phyloP scores from a whole-genome alignment of 2,888 invertebrate species.

The Flexamia atlantica region DNA sequence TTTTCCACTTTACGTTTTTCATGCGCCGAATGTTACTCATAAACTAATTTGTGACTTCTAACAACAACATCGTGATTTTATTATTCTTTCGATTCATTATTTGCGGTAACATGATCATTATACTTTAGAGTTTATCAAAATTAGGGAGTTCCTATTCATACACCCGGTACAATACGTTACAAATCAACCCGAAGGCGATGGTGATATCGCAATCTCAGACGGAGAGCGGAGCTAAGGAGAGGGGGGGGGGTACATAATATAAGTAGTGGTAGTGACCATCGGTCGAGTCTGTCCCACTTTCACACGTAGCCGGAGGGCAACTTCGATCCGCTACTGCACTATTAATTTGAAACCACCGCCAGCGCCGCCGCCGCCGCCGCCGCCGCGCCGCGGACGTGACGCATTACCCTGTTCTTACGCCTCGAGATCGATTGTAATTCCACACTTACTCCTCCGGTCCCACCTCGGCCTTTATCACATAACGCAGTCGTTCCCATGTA shows the following conservation, averaged over 20 bases:
- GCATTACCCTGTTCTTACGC: slow-evolving; percentile 28
- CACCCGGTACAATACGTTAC: too few relatives aligned
- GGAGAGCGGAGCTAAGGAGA: too few relatives aligned
- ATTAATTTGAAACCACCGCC: slow-evolving; percentile 47
- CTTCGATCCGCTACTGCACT: slow-evolving; percentile 54
- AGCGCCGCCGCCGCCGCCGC: slow-evolving; percentile 20
- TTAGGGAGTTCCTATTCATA: too few relatives aligned
- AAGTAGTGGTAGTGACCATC: slow-evolving; percentile 13
- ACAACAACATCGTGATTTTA: too few relatives aligned
- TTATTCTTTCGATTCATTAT: too few relatives aligned
- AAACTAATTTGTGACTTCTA: too few relatives aligned
- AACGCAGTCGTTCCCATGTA: neutral
- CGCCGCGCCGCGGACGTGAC: slow-evolving; percentile 38
- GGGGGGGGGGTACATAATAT: neutral
- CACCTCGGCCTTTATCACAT: slow-evolving; percentile 12
- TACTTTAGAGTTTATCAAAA: too few relatives aligned
- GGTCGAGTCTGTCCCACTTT: slow-evolving; percentile 47
- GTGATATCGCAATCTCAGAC: slow-evolving; percentile 16
- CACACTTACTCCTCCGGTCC: slow-evolving; percentile 14
- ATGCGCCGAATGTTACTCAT: too few relatives aligned
- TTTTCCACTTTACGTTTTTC: too few relatives aligned
- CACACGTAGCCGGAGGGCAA: slow-evolving; percentile 23
- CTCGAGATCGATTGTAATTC: slow-evolving; percentile 18
- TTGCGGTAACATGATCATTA: too few relatives aligned
- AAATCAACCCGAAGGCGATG: neutral